Conservation (phyloP, 2,888 invertebrate species). For the Dasysyrphus tricinctus region DNA sequence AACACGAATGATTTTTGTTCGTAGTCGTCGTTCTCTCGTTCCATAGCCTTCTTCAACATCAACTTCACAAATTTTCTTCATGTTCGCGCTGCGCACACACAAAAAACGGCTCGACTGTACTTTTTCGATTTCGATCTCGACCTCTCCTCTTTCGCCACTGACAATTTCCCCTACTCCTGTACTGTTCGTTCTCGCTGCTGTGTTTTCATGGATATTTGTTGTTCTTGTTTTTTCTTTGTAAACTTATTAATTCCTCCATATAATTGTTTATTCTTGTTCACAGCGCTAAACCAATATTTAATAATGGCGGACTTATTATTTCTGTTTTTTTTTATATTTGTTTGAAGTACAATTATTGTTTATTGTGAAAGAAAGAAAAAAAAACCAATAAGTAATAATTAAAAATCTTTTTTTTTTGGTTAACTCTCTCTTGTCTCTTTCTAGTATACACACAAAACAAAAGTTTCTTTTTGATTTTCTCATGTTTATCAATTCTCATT, state of each 20-base stretch:
- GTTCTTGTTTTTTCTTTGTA: slow-evolving; percentile 13
- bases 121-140: slow-evolving; percentile 43
- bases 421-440: slow-evolving; percentile 5
- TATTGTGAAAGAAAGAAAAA: slow-evolving; percentile 26
- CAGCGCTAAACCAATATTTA: slow-evolving; percentile 9
- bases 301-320: slow-evolving; percentile 18
- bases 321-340: slow-evolving; percentile 4
- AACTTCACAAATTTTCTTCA: not conserved
- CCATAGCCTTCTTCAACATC: slow-evolving; percentile 34
- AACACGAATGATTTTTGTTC: slow-evolving; percentile 34
- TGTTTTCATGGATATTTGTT: slow-evolving; percentile 1
- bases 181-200: no score
- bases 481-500: not conserved
- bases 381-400: slow-evolving; percentile 15
- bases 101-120: slow-evolving; percentile 42
- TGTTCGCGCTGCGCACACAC: slow-evolving; percentile 19
- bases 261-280: slow-evolving; percentile 19
- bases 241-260: not conserved
- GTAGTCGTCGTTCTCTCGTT: not conserved
- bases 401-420: not conserved
- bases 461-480: slow-evolving; percentile 10
- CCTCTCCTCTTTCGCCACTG: not conserved
- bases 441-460: slow-evolving; percentile 27
- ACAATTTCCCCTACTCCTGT: slow-evolving; percentile 2
- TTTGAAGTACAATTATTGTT: slow-evolving; percentile 4